Evolutionary conservation across 2,797 vertebrate genomes (phyloP).

Genomic region (Emydoidea blandingii): DNA sequence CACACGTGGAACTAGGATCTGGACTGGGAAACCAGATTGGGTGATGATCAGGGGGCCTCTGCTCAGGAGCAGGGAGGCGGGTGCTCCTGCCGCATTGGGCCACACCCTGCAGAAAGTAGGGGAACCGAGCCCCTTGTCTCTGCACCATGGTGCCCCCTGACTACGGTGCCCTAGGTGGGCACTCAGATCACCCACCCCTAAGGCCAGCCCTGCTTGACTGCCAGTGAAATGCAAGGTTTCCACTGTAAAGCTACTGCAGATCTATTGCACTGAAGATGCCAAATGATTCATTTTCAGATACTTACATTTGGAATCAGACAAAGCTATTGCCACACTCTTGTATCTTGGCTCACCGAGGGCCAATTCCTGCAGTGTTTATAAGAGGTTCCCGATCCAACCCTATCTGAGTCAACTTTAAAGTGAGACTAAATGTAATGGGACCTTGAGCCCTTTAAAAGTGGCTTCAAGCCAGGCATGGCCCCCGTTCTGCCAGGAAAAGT

Average conservation of each 20-base stretch:
- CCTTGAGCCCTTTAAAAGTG: not conserved
- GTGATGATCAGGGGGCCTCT: no score
- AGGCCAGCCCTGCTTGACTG: no score
- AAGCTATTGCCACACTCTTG: not conserved
- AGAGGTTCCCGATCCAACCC: not conserved
- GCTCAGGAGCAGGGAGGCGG: no score
- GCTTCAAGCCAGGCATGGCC: not conserved
- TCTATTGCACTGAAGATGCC: not conserved
- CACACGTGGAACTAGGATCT: no score
- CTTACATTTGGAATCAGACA: not conserved
- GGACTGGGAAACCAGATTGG: no score
- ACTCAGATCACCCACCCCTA: no score
- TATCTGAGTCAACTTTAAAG: not conserved
- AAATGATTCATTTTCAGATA: not conserved
- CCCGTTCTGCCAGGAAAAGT: not conserved
- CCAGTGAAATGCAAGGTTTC: not conserved
- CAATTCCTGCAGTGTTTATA: not conserved
- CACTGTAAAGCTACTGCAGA: not conserved
- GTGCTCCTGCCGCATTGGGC: no score
- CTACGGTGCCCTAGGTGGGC: no score
- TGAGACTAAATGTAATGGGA: not conserved
- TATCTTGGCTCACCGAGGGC: not conserved
- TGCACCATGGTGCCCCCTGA: no score
- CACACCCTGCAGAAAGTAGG: no score
- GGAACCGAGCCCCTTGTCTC: no score